Evolutionary conservation across 2,888 invertebrate genomes (phyloP), one percentile per base, ranked within the genome.

Genomic region (Cryptophagus acutangulus): DNA sequence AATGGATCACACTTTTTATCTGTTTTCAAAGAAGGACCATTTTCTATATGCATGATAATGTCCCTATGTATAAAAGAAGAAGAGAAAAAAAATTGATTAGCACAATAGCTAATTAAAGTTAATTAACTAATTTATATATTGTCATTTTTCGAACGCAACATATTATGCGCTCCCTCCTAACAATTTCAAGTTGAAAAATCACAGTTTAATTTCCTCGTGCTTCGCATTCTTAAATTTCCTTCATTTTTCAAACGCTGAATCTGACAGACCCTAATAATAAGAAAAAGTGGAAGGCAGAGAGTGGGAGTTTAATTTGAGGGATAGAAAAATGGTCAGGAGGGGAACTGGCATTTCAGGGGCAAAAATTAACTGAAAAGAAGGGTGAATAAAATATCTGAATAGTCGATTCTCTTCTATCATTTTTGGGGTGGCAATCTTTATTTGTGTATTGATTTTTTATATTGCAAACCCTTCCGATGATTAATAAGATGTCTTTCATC

Each of bases 1-100:
- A 61, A 63, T 57, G 62, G 58, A 49, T 56, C 49, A 50, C 52
- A 51, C 58, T 61, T 61, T 62, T 63, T 63, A 62, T 62, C 59
- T 57, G 47, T 53, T 48, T 37, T n/a, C n/a, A n/a, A n/a, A n/a
- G n/a, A n/a, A n/a, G 34, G 41, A 48, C n/a, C 48, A 49, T 46
- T 49, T 52, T 50, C 52, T 52, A 46, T 50, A 52, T 52, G 49
- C 41, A 43, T 49, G 46, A 49, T 46, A 45, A 43, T 40, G 40
- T 41, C 40, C 38, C n/a, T n/a, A n/a, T n/a, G n/a, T n/a, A n/a
- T n/a, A n/a, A n/a, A n/a, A n/a, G n/a, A n/a, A n/a, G n/a, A n/a
- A n/a, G n/a, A n/a, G n/a, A n/a, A n/a, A n/a, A n/a, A n/a, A n/a
- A n/a, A n/a, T n/a, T n/a, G n/a, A n/a, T n/a, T n/a, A n/a, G 6